Conservation (phyloP, 2,797 vertebrate species). For the Heteromormyrus szaboi region DNA sequence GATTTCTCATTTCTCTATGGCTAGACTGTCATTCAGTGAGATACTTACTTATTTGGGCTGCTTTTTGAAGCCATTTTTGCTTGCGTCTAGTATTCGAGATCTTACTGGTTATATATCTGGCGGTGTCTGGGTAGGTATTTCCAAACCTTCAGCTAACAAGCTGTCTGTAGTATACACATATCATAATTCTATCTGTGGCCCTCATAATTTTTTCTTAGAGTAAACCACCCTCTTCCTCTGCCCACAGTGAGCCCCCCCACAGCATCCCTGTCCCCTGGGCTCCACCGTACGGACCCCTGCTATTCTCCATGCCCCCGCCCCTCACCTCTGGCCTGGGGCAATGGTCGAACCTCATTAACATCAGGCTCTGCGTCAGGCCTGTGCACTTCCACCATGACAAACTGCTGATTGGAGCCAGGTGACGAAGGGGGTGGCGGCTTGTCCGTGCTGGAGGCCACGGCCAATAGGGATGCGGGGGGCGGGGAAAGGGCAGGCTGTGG, state of each 20-base stretch:
- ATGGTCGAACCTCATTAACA: conserved; percentile 85
- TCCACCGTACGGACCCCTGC: neutral
- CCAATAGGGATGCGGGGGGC: conserved; percentile 17
- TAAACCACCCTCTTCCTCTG: neutral
- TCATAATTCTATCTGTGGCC: neutral
- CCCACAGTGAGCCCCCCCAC: neutral
- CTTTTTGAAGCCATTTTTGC: neutral
- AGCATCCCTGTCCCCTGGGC: neutral
- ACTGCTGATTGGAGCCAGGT: conserved; percentile 66
- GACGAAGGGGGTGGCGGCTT: conserved; percentile 40
- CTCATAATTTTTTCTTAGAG: neutral
- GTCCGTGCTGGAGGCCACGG: conserved; percentile 33
- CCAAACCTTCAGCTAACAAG: neutral
- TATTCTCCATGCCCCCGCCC: neutral
- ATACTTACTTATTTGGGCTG: neutral
- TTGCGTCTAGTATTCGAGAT: neutral
- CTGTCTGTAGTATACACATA: neutral
- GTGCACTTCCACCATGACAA: conserved; percentile 93
- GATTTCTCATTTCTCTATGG: neutral
- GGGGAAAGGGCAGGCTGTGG: conserved; percentile 40
- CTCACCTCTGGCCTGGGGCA: conserved; percentile 84
- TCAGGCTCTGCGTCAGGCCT: conserved; percentile 86
- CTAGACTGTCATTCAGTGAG: neutral
- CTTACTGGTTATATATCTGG: neutral
- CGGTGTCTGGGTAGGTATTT: neutral